Evolutionary conservation across 1,140 invertebrate species (phyloP).

Genomic region (Macrobrachium nipponense): DNA sequence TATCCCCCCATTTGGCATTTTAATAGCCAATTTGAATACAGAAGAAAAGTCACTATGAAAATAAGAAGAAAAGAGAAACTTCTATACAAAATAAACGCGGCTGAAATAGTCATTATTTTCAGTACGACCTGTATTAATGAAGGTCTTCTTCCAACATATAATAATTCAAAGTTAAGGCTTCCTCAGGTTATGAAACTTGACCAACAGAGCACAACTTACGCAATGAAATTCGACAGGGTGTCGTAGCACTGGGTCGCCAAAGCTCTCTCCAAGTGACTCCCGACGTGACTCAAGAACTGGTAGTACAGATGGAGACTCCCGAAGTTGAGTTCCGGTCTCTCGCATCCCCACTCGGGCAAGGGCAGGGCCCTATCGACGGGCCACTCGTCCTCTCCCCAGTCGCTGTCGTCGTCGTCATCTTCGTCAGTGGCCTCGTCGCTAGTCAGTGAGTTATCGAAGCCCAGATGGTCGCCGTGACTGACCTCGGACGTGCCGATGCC

Average conservation of each 20-base stretch:
- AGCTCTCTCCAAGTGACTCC: conserved; percentile 31
- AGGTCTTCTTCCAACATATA: too few relatives aligned
- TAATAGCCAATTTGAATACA: too few relatives aligned
- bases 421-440: conserved; percentile 40
- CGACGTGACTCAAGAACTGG: conserved; percentile 67
- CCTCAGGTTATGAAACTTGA: too few relatives aligned
- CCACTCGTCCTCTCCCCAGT: conserved; percentile 71
- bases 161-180: too few relatives aligned
- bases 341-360: conserved; percentile 76
- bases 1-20: too few relatives aligned
- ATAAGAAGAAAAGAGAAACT: too few relatives aligned
- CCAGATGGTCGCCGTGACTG: neutral
- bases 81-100: too few relatives aligned
- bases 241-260: conserved; percentile 63
- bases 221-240: conserved; percentile 58
- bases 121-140: too few relatives aligned
- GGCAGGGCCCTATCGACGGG: conserved; percentile 76
- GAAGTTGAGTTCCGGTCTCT: conserved; percentile 80
- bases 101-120: too few relatives aligned
- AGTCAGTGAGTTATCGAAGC: neutral
- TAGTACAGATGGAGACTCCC: conserved; percentile 88
- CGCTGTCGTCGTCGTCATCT: conserved; percentile 57
- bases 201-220: conserved; percentile 15
- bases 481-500: conserved; percentile 2
- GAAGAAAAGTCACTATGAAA: too few relatives aligned